phyloP scores from a whole-genome alignment of 2,113 vertebrate species.

The Dipodomys ordii region DNA sequence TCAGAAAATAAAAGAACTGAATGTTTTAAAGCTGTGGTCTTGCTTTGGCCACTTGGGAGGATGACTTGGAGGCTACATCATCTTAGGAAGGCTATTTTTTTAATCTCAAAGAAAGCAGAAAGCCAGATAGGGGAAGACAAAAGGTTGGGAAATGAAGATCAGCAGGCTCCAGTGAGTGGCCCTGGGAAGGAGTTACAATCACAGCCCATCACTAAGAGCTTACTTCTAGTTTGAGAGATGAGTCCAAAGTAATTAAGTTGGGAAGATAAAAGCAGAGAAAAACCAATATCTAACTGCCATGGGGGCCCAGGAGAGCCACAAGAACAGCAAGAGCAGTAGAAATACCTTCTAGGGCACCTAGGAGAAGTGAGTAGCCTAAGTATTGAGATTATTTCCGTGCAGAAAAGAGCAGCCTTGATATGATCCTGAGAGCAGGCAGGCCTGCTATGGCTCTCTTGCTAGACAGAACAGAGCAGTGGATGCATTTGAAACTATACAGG shows the following conservation, averaged over 20 bases:
- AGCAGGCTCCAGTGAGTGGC: neutral
- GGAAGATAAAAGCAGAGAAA: neutral
- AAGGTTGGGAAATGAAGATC: neutral
- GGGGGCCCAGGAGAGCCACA: neutral
- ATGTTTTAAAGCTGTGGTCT: neutral
- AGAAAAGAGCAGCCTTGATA: rapidly evolving
- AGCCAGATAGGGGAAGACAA: neutral
- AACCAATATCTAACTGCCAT: neutral
- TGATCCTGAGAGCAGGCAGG: too few species aligned
- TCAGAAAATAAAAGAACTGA: neutral
- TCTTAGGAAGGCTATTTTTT: neutral
- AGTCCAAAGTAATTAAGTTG: neutral
- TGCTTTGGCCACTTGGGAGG: neutral
- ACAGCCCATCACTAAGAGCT: neutral
- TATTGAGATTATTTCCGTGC: neutral
- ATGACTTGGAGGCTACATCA: neutral
- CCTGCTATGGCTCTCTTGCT: neutral
- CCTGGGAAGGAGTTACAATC: neutral
- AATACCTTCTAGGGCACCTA: neutral
- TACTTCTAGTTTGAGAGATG: neutral
- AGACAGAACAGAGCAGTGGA: neutral
- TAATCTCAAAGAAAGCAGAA: slow-evolving; percentile 6
- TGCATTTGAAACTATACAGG: neutral
- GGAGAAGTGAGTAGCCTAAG: neutral
- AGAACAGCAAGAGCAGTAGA: neutral